These are phyloP conservation scores for Hofmannophila pseudospretella DNA, from an alignment of 2,888 invertebrate species.

Conservation along the genomic window DNA sequence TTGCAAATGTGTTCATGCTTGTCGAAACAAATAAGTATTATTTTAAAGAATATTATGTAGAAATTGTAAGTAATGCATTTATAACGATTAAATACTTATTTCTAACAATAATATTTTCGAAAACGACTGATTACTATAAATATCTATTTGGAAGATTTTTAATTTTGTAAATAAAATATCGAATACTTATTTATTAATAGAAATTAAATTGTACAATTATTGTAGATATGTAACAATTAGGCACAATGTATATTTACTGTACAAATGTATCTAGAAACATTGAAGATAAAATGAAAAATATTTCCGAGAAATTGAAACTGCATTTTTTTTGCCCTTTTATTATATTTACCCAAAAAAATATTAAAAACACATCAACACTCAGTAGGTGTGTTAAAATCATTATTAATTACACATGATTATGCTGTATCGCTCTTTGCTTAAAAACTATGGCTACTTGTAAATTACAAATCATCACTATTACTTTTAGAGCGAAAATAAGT, in stretches of 20 bases:
- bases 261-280: conserved; percentile 44
- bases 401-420: too few species aligned
- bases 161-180: conserved; percentile 47
- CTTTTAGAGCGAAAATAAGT: too few species aligned
- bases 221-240: conserved; percentile 21
- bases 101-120: conserved; percentile 24
- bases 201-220: conserved; percentile 31
- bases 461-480: too few species aligned
- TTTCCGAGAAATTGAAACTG: conserved; percentile 32
- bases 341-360: too few species aligned
- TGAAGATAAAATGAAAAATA: conserved; percentile 22
- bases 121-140: conserved; percentile 64
- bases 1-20: conserved; percentile 67
- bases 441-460: too few species aligned
- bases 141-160: conserved; percentile 28
- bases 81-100: conserved; percentile 17
- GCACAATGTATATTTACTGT: conserved; percentile 39
- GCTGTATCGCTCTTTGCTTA: too few species aligned
- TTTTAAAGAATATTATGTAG: conserved; percentile 4
- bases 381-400: too few species aligned
- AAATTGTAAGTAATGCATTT: conserved; percentile 18
- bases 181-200: conserved; percentile 39
- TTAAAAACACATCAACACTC: too few species aligned
- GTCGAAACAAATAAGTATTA: conserved; percentile 19
- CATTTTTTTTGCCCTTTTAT: too few species aligned